Conservation (phyloP, 2,113 vertebrate genomes). For the Parotia lawesii region DNA sequence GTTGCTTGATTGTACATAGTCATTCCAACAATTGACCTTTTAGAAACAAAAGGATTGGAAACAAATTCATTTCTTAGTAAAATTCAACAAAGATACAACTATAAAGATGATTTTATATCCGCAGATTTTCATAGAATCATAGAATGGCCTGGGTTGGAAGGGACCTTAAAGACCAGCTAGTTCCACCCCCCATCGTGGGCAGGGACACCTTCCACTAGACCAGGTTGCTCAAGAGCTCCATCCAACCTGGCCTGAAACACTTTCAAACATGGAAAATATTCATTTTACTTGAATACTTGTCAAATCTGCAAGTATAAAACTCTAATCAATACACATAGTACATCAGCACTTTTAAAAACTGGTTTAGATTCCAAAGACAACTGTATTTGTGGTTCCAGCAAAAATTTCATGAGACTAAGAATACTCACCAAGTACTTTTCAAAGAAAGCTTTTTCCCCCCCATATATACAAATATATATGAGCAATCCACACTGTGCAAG, state of each 20-base stretch:
- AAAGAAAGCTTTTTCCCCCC: background rate
- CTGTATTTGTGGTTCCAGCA: background rate
- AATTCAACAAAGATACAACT: background rate
- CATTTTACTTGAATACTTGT: background rate
- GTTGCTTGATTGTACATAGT: constrained; percentile 99
- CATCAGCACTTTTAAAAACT: background rate
- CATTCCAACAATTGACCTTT: constrained; percentile 98
- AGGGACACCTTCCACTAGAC: background rate
- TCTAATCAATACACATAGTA: background rate
- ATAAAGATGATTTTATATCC: background rate
- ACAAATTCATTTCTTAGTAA: background rate
- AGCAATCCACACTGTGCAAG: background rate
- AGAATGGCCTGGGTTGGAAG: background rate
- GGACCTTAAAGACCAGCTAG: background rate
- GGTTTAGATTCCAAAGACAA: background rate
- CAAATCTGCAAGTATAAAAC: background rate
- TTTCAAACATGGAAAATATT: background rate
- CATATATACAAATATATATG: no score
- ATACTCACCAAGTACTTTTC: background rate
- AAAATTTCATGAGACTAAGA: background rate
- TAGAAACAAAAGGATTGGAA: background rate
- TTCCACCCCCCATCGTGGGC: background rate
- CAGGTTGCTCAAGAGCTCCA: background rate
- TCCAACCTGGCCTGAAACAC: background rate
- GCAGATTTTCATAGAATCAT: background rate